Evolutionary conservation across 2,888 invertebrate genomes (phyloP).

Genomic region (Nemurella pictetii): DNA sequence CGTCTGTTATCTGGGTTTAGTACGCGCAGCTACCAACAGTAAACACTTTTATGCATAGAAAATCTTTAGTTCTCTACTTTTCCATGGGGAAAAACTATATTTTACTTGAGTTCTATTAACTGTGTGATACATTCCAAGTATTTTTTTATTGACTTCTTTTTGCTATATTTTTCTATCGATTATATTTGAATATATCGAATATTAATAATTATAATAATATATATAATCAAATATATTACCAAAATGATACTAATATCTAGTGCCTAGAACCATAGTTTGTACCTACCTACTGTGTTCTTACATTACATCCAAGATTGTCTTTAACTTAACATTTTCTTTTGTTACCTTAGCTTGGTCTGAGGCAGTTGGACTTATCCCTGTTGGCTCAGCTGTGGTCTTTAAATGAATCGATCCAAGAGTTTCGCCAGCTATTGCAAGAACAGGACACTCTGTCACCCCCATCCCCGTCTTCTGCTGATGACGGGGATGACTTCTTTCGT

Average conservation of each 20-base stretch:
- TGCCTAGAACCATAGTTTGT: background rate
- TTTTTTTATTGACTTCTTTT: background rate
- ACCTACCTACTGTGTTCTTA: background rate
- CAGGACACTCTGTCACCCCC: constrained; percentile 49
- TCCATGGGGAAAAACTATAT: too few relatives aligned
- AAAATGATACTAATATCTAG: constrained; percentile 14
- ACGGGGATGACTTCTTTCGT: constrained; percentile 50
- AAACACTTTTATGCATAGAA: too few relatives aligned
- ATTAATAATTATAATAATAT: constrained; percentile 32
- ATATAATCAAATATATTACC: constrained; percentile 30
- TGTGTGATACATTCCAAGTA: background rate
- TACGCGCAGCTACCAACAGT: too few relatives aligned
- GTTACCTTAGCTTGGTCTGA: constrained; percentile 74
- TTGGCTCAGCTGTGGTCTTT: constrained; percentile 90
- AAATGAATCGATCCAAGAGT: constrained; percentile 90
- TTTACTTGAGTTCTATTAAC: background rate
- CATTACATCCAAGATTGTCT: background rate
- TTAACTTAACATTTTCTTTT: background rate
- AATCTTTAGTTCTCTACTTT: too few relatives aligned
- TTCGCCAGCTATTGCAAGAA: constrained; percentile 69
- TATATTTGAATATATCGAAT: constrained; percentile 31
- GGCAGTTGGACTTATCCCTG: constrained; percentile 85
- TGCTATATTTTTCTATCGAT: background rate
- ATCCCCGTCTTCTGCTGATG: constrained; percentile 58
- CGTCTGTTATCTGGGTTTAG: too few relatives aligned